Percentiles rank a stretch among this genome's conserved stretches.
These are phyloP conservation scores for Pteruthius melanotis DNA, from an alignment of 2,113 vertebrate genomes.

Conservation along the genomic window DNA sequence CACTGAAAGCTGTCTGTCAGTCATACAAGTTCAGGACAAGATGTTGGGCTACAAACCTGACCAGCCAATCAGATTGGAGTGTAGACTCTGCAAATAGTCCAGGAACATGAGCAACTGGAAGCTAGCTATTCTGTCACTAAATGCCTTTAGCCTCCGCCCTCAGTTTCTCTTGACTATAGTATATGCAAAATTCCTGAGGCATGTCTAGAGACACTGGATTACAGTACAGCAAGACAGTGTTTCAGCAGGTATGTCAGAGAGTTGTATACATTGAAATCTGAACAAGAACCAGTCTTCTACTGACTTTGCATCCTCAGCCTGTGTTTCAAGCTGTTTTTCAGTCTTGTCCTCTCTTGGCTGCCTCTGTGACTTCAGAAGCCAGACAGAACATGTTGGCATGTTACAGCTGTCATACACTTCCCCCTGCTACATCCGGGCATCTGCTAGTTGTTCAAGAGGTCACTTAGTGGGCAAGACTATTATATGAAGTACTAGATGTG, in stretches of 20 bases:
- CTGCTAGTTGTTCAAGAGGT: not conserved
- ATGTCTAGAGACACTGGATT: not conserved
- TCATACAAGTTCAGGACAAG: not conserved
- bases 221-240: not conserved
- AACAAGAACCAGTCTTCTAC: not conserved
- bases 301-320: not conserved
- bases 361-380: not conserved
- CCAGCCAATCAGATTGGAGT: not conserved
- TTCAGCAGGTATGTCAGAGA: not conserved
- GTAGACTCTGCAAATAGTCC: not conserved
- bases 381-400: not conserved
- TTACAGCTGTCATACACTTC: rapidly evolving
- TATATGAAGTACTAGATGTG: not conserved
- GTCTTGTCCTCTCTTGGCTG: not conserved
- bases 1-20: not conserved
- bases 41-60: not conserved
- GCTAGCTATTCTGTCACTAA: not conserved
- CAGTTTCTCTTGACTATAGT: not conserved
- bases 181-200: not conserved
- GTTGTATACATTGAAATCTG: not conserved
- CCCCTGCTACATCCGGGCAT: rapidly evolving
- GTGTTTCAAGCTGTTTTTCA: not conserved
- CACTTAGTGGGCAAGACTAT: not conserved
- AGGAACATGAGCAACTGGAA: not conserved
- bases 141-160: not conserved